Evolutionary conservation across 92 coral and sea anemone genomes (phyloP).

Genomic region (Bergia sp.): DNA sequence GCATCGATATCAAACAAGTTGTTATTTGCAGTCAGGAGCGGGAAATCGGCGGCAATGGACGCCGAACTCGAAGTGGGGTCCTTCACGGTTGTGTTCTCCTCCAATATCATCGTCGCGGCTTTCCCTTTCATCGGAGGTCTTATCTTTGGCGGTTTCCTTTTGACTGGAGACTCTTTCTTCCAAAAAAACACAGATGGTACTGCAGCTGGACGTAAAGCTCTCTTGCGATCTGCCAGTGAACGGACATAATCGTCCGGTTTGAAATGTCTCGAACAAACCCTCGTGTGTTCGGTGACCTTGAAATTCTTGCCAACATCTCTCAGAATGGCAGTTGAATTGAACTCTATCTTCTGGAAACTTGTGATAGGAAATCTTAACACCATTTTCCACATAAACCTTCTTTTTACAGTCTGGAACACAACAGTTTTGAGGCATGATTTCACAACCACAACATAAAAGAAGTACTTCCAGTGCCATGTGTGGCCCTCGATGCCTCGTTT

Average conservation of each 20-base stretch:
- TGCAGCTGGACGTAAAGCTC: slow-evolving; percentile 12
- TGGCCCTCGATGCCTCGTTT: slow-evolving; percentile 25
- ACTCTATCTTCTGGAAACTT: slow-evolving; percentile 60
- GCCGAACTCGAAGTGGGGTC: too few species aligned
- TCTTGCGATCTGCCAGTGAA: slow-evolving; percentile 47
- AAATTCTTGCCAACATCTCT: slow-evolving; percentile 72
- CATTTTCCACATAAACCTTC: slow-evolving; percentile 60
- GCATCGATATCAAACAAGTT: too few species aligned
- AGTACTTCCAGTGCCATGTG: background rate
- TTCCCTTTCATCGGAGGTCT: background rate
- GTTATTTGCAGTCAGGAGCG: too few species aligned
- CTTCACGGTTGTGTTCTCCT: background rate
- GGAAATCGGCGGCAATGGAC: too few species aligned
- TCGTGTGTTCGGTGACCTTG: slow-evolving; percentile 52
- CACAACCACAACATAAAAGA: background rate
- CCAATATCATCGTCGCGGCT: background rate
- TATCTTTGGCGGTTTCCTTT: slow-evolving; percentile 29
- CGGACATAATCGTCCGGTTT: slow-evolving; percentile 51
- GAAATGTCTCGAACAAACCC: slow-evolving; percentile 75
- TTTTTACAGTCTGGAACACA: slow-evolving; percentile 72
- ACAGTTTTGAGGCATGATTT: slow-evolving; percentile 64
- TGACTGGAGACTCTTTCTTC: slow-evolving; percentile 26
- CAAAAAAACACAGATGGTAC: slow-evolving; percentile 29
- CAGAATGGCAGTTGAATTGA: slow-evolving; percentile 56
- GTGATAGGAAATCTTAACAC: slow-evolving; percentile 61